Base-by-base conservation (phyloP, 2,888 invertebrate genomes). In the Epirrita christyi region DNA sequence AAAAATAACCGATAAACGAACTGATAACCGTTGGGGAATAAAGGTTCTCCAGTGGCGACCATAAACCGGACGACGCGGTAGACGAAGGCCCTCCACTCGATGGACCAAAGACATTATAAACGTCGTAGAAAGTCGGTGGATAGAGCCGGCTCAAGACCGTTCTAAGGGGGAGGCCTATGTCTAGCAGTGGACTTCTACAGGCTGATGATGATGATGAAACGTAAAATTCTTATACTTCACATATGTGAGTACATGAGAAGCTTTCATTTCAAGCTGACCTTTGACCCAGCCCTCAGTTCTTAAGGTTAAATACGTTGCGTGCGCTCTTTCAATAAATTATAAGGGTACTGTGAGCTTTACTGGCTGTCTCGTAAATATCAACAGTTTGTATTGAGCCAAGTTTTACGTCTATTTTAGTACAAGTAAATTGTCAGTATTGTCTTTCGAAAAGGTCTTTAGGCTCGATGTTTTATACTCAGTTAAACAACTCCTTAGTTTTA, bases 311-410 rank as follows among this genome's bases (percentile, higher is more conserved):
- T 21, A 40, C 47, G 27, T 52, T 10, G 52, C 57, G 52, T 57
- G 52, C 15, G 48, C 40, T 40, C 48, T 44, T 44, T 29, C 43
- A 57, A 40, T 57, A 52, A 48, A 48, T 51, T 51, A 53, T 53
- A 52, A 34, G 29, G 41, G 43, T 11, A 44, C 40, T 44, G 42
- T 47, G 44, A 53, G 44, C 53, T 58, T 58, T 58, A 58, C 44
- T 58, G 38, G 43, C 29, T 29, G 11, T 29, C 40, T 21, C 47
- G 44, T 58, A 65, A 65, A 61, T 63, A 63, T 55, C 56, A 58
- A 58, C 49, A 44, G 45, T 52, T 54, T 51, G 13, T 46, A 43
- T 41, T 50, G 41, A 34, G 41, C 32, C 28, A 40, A 48, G 38
- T 44, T 58, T 48, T 57, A 57, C 48, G 57, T 40, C 34, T 53